Evolutionary conservation across 2,888 invertebrate genomes (phyloP).

Genomic region (Campoletis raptor): DNA sequence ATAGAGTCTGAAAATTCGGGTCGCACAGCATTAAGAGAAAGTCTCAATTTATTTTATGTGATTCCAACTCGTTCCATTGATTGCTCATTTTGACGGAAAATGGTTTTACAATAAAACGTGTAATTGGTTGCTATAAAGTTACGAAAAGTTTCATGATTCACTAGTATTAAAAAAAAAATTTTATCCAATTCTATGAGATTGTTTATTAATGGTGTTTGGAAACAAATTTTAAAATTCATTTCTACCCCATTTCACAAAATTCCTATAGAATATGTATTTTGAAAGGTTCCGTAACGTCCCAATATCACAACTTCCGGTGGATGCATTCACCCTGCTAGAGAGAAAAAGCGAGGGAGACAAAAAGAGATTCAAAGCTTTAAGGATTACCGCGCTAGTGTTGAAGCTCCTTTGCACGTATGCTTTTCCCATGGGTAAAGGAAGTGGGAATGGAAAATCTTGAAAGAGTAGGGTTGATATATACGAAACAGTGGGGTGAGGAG

Average conservation of each 20-base stretch:
- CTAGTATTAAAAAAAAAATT: not conserved
- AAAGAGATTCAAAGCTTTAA: constrained; percentile 1
- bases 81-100: not conserved
- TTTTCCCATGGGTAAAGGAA: constrained; percentile 2
- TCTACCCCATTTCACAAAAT: not conserved
- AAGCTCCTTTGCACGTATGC: constrained; percentile 15
- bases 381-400: constrained; percentile 28
- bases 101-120: not conserved
- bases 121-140: not conserved
- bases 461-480: constrained; percentile 32
- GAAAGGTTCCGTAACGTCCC: not conserved
- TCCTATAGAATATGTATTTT: not conserved
- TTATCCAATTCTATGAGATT: not conserved
- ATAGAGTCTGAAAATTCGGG: not conserved
- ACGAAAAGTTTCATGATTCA: not conserved
- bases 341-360: not conserved
- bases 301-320: not conserved
- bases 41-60: not conserved
- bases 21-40: not conserved
- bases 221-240: not conserved
- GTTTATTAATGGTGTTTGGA: not conserved
- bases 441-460: constrained; percentile 34
- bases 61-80: not conserved
- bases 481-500: not conserved
- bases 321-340: not conserved